Evolutionary conservation across 2,888 invertebrate species (phyloP).

Genomic region (Eurois occulta): DNA sequence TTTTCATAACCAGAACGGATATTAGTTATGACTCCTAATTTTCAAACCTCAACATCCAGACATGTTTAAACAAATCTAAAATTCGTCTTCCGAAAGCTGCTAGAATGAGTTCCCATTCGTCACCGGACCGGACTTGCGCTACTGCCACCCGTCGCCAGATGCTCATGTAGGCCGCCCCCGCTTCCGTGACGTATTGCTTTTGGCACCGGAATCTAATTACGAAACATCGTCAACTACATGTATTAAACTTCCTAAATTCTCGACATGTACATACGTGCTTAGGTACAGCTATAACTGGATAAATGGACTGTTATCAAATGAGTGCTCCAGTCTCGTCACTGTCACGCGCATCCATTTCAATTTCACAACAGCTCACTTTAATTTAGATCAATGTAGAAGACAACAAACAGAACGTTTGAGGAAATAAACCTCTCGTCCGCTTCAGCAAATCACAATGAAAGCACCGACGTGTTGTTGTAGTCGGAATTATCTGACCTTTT

Average conservation of each 20-base stretch:
- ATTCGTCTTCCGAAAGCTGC: slow-evolving; percentile 45
- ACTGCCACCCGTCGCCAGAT: slow-evolving; percentile 64
- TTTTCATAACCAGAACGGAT: slow-evolving; percentile 25
- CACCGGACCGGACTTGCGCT: slow-evolving; percentile 51
- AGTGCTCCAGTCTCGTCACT: slow-evolving; percentile 47
- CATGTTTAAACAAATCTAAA: slow-evolving; percentile 60
- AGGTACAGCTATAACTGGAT: slow-evolving; percentile 31
- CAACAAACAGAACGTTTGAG: slow-evolving; percentile 68
- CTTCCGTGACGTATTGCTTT: slow-evolving; percentile 74
- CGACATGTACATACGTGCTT: slow-evolving; percentile 27
- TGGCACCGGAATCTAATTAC: slow-evolving; percentile 76
- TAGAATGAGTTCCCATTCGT: slow-evolving; percentile 59
- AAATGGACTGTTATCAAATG: slow-evolving; percentile 41
- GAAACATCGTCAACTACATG: slow-evolving; percentile 71
- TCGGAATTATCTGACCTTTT: slow-evolving; percentile 52
- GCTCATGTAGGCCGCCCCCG: slow-evolving; percentile 68
- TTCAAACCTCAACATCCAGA: slow-evolving; percentile 30
- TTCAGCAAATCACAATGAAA: slow-evolving; percentile 57
- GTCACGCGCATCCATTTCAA: slow-evolving; percentile 73
- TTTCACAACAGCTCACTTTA: slow-evolving; percentile 71
- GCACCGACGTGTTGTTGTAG: slow-evolving; percentile 30
- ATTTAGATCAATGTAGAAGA: slow-evolving; percentile 78
- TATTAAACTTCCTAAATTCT: slow-evolving; percentile 58
- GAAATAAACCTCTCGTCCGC: slow-evolving; percentile 35
- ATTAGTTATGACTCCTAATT: slow-evolving; percentile 12